phyloP scores from a whole-genome alignment of 2,888 invertebrate species.

The Nebria salina region DNA sequence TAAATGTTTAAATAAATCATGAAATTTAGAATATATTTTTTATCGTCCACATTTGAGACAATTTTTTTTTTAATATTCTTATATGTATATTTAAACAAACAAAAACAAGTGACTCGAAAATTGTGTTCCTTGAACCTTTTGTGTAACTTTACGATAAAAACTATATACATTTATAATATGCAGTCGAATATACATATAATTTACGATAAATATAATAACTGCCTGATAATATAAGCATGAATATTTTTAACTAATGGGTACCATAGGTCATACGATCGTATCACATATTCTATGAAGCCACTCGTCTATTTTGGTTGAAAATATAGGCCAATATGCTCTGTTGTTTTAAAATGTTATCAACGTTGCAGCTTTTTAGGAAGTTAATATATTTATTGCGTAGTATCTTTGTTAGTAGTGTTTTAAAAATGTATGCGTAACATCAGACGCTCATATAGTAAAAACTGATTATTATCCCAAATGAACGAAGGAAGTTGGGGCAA shows the following conservation, averaged over 20 bases:
- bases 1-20: background rate
- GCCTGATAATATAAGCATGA: constrained; percentile 31
- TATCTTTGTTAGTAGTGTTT: too few species aligned
- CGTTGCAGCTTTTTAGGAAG: too few species aligned
- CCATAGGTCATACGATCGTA: constrained; percentile 32
- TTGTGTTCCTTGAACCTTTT: constrained; percentile 16
- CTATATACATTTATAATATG: background rate
- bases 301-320: constrained; percentile 10
- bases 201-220: constrained; percentile 34
- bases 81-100: background rate
- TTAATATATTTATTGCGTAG: too few species aligned
- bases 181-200: constrained; percentile 14
- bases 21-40: background rate
- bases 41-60: background rate
- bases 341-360: background rate
- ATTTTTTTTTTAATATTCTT: constrained; percentile 6
- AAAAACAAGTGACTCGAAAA: constrained; percentile 7
- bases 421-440: too few species aligned
- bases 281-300: background rate
- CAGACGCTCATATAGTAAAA: too few species aligned
- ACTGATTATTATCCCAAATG: background rate
- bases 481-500: constrained; percentile 5
- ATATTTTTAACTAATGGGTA: constrained; percentile 38
- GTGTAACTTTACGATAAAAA: constrained; percentile 15
- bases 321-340: constrained; percentile 10